A percentile compares a stretch with the other conserved stretches of the same genome.
Conservation (phyloP, 2,888 invertebrate genomes). For the Glyphotaelius pellucidus region DNA sequence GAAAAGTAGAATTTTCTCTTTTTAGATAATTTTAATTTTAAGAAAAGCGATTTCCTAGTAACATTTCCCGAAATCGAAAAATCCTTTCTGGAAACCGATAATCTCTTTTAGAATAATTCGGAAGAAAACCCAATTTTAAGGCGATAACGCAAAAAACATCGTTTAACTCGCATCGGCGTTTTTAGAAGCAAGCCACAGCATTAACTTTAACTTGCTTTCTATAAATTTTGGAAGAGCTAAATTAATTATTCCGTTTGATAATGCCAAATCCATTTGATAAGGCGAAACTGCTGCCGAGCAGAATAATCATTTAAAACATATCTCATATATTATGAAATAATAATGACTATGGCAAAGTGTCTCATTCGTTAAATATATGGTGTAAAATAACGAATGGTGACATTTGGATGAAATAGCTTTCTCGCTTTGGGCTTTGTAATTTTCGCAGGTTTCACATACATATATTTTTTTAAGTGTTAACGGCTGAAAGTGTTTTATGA, state of each 20-base stretch:
- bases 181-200: too few species aligned
- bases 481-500: neutral
- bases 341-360: neutral
- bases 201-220: neutral
- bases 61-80: too few species aligned
- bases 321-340: neutral
- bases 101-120: too few species aligned
- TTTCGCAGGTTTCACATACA: neutral
- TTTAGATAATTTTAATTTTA: too few species aligned
- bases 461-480: neutral
- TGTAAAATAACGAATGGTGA: neutral
- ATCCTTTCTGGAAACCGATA: too few species aligned
- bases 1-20: too few species aligned
- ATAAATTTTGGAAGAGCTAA: neutral
- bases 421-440: neutral
- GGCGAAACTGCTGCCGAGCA: neutral
- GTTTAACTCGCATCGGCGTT: too few species aligned
- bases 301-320: neutral
- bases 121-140: too few species aligned
- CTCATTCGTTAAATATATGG: neutral
- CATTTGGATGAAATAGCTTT: slow-evolving; percentile 2
- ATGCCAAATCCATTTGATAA: neutral
- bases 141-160: too few species aligned
- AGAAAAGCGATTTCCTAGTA: too few species aligned
- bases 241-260: neutral